Evolutionary conservation across 2,797 vertebrate species (phyloP).

Genomic region (Channa striata): DNA sequence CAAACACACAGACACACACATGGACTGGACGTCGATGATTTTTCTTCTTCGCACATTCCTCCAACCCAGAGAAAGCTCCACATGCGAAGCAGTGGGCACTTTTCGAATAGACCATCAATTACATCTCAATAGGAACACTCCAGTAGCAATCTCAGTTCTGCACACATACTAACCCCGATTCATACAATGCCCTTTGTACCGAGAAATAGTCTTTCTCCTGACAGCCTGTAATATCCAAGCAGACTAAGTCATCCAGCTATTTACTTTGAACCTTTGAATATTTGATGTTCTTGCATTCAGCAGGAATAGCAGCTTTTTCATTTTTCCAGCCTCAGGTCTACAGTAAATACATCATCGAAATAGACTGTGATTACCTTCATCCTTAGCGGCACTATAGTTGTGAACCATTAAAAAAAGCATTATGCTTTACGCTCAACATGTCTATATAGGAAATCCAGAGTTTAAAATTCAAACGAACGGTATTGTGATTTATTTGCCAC

Average conservation of each 20-base stretch:
- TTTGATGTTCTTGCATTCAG: not conserved
- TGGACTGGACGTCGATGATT: no score
- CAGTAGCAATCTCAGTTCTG: conserved; percentile 9
- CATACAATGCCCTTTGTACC: conserved; percentile 33
- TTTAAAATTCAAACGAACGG: no score
- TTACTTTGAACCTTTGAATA: conserved; percentile 17
- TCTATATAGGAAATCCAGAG: no score
- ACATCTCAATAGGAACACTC: conserved; percentile 25
- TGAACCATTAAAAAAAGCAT: no score
- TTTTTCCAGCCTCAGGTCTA: not conserved
- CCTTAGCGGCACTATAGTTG: no score
- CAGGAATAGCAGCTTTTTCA: not conserved
- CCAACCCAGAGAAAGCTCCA: conserved; percentile 2
- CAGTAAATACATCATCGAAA: not conserved
- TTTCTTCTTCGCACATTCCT: conserved; percentile 8
- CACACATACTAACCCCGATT: conserved; percentile 32
- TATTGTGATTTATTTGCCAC: no score
- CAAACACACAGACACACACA: no score
- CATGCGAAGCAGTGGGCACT: conserved; percentile 3
- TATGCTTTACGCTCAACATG: no score
- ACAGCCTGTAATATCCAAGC: conserved; percentile 18
- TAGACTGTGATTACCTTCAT: no score
- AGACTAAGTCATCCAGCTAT: conserved; percentile 7
- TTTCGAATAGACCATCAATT: conserved; percentile 33
- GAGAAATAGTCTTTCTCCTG: conserved; percentile 22